Base-by-base conservation (phyloP, 2,113 vertebrate species). In the Tyrannus savana region DNA sequence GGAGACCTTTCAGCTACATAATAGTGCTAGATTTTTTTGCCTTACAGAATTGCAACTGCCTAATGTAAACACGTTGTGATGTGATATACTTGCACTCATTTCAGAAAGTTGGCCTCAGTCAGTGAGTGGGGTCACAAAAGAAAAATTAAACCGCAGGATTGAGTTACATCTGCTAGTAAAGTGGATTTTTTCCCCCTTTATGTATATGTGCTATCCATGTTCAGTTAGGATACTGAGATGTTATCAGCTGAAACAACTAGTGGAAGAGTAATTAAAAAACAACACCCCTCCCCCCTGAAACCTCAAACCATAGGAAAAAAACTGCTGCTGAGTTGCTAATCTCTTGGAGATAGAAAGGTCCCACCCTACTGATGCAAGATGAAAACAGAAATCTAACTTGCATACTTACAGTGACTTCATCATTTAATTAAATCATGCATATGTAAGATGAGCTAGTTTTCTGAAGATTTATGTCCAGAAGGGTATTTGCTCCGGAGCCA, bases 361-460 rank as follows among this genome's bases (percentile, higher is more conserved):
- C 94, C 97, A 96, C 96, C 97, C 94, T 90, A 73, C 64, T 87
- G 77, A 89, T 78, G 90, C 93, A 91, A 95, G 55, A 96, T 53
- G 75, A 93, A 73, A 41, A 93, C 75, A 94, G 68, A 90, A 91
- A 63, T 93, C 58, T 93, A 91, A 81, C 72, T 87, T 78, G 63
- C 56, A 88, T 84, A 83, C 44, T 84, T 15, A 68, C 1, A 5
- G 56, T 91, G 93, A 97, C 83, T 91, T 96, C 60, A 96, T 69
- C 50, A 59, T 68, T 92, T 94, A 97, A 96, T 93, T 84, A 95
- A 89, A 84, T 56, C 87, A 86, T 33, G 63, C 49, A 78, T 84
- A 58, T 46, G 53, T 87, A 79, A 95, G 84, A 86, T 66, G 89
- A 95, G 75, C 92, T 63, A 25, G 79, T 79, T 91, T 85, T 55